A percentile compares a stretch with the other conserved stretches of the same genome.
Evolutionary conservation across 2,113 vertebrate species (phyloP).

Genomic region (Pituophis catenifer): DNA sequence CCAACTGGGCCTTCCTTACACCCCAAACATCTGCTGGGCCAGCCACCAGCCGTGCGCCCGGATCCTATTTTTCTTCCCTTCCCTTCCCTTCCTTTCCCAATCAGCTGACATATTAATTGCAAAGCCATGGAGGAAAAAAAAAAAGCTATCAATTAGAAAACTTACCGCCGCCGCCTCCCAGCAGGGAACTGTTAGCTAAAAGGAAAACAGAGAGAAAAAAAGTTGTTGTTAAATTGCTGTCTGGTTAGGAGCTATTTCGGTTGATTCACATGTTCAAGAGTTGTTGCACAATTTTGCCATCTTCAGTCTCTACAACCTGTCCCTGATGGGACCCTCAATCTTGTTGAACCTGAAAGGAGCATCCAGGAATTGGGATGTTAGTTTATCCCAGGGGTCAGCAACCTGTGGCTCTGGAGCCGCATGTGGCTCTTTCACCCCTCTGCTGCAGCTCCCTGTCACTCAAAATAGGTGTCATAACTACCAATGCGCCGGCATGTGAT

Average conservation of each 20-base stretch:
- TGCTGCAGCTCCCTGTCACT: too few relatives aligned
- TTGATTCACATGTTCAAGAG: not conserved
- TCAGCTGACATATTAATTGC: not conserved
- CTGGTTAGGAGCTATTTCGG: not conserved
- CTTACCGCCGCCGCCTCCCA: conserved; percentile 86
- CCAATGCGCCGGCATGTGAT: too few relatives aligned
- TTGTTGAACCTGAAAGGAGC: not conserved
- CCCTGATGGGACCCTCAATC: not conserved
- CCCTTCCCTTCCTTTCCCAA: not conserved
- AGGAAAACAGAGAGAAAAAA: conserved; percentile 49
- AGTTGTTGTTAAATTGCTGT: not conserved
- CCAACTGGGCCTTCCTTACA: not conserved
- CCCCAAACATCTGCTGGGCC: not conserved
- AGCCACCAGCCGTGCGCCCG: not conserved
- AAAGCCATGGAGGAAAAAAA: not conserved
- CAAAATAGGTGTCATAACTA: too few relatives aligned
- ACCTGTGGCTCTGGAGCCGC: too few relatives aligned
- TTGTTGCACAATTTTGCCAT: not conserved
- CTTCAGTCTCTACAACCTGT: not conserved
- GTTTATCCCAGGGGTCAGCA: not conserved
- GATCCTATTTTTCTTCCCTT: not conserved
- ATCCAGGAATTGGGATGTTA: not conserved
- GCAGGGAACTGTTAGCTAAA: conserved; percentile 85
- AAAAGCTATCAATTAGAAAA: conserved; percentile 31
- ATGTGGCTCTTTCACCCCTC: too few relatives aligned